Percentiles rank a stretch among this genome's conserved stretches.
Conservation (phyloP, 2,113 vertebrate species). For the Brachyistius frenatus region DNA sequence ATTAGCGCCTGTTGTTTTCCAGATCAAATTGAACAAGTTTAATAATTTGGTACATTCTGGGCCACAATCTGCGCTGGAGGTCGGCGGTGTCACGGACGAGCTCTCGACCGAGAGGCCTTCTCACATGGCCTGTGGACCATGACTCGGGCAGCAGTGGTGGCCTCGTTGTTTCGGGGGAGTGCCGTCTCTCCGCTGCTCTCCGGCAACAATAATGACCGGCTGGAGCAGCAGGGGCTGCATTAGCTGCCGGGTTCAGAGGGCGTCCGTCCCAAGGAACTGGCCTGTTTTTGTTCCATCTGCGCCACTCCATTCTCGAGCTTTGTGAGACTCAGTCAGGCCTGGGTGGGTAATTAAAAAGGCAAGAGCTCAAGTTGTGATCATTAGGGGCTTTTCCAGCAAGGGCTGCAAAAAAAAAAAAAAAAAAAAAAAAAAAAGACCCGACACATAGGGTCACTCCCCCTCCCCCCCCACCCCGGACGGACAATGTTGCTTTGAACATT, state of each 20-base stretch:
- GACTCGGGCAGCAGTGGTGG: slow-evolving; percentile 60
- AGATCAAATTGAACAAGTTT: slow-evolving; percentile 50
- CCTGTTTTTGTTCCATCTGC: slow-evolving; percentile 79
- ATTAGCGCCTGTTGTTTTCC: slow-evolving; percentile 34
- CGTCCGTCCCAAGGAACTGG: slow-evolving; percentile 70
- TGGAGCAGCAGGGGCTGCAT: slow-evolving; percentile 74
- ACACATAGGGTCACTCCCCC: slow-evolving; percentile 32
- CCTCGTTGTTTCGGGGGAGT: slow-evolving; percentile 49
- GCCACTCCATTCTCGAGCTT: slow-evolving; percentile 74
- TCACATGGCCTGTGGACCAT: slow-evolving; percentile 65
- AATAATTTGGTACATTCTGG: slow-evolving; percentile 23
- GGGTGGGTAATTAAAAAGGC: slow-evolving; percentile 87
- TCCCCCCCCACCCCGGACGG: not conserved
- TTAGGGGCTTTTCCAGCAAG: slow-evolving; percentile 76
- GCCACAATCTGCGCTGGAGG: slow-evolving; percentile 31
- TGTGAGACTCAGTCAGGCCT: slow-evolving; percentile 85
- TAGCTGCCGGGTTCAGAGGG: slow-evolving; percentile 78
- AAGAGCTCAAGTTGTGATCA: slow-evolving; percentile 81
- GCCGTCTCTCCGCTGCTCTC: slow-evolving; percentile 67
- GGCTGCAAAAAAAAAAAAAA: slow-evolving; percentile 26
- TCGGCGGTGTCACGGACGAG: slow-evolving; percentile 47
- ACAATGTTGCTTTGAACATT: slow-evolving; percentile 42
- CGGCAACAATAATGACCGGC: slow-evolving; percentile 68
- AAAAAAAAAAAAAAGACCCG: not conserved
- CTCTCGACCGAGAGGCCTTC: slow-evolving; percentile 62